A percentile compares a stretch with the other conserved stretches of the same genome.
Evolutionary conservation across 2,113 vertebrate genomes (phyloP).

Genomic region (Salvelinus namaycush): DNA sequence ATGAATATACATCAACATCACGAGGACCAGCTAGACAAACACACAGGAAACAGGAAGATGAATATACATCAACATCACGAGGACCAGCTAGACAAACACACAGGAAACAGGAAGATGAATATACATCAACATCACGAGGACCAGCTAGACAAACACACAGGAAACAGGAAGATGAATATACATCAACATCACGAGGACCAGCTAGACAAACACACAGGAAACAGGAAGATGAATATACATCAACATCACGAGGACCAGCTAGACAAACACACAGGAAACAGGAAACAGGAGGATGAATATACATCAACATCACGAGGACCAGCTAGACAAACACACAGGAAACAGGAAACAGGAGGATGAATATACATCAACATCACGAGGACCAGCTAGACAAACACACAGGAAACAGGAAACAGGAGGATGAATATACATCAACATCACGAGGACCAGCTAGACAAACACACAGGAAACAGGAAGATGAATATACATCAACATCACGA

Average conservation of each 20-base stretch:
- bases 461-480: neutral
- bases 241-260: conserved; percentile 82
- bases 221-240: neutral
- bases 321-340: conserved; percentile 72
- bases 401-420: neutral
- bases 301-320: conserved; percentile 35
- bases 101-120: neutral
- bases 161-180: neutral
- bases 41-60: too few species aligned
- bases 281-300: neutral
- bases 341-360: neutral
- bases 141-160: conserved; percentile 76
- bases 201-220: conserved; percentile 64
- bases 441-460: conserved; percentile 83
- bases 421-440: neutral
- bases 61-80: too few species aligned
- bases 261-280: conserved; percentile 8
- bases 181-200: conserved; percentile 64
- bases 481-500: neutral
- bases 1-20: too few species aligned
- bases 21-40: too few species aligned
- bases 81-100: conserved; percentile 76
- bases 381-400: conserved; percentile 78
- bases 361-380: neutral
- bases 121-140: neutral